Conservation (phyloP, 1,140 invertebrate species). For the Apis dorsata region DNA sequence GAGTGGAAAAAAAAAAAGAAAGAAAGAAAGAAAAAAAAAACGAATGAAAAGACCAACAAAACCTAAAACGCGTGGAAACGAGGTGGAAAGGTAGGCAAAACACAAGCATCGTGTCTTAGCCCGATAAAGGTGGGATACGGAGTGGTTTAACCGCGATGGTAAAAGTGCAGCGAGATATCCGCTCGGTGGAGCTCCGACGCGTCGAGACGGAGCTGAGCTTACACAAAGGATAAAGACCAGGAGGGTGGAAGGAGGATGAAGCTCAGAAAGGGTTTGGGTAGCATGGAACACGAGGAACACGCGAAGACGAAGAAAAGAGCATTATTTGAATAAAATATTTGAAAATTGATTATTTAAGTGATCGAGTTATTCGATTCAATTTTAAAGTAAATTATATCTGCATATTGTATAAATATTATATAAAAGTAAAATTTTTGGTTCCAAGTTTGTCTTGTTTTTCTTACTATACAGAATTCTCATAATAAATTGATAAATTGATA, state of each 20-base stretch:
- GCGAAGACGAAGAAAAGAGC: slow-evolving; percentile 5
- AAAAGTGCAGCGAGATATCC: slow-evolving; percentile 64
- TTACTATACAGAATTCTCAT: no score
- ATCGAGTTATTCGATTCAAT: neutral
- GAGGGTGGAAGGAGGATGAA: neutral
- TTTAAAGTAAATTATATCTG: no score
- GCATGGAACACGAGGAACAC: slow-evolving; percentile 17
- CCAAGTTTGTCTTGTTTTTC: no score
- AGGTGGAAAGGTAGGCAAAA: slow-evolving; percentile 17
- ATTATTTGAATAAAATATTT: neutral
- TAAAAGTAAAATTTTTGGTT: no score
- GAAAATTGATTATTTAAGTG: neutral
- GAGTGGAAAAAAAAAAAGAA: no score
- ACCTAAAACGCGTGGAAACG: slow-evolving; percentile 13
- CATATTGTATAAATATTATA: no score
- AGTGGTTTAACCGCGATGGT: slow-evolving; percentile 63
- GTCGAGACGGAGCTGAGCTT: slow-evolving; percentile 58
- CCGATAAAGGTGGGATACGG: slow-evolving; percentile 58
- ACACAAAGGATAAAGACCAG: slow-evolving; percentile 56
- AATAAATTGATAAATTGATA: no score
- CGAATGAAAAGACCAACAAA: neutral
- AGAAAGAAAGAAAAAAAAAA: neutral
- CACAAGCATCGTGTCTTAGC: slow-evolving; percentile 33
- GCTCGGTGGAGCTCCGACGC: slow-evolving; percentile 43
- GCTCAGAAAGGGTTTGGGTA: neutral